Evolutionary conservation across 2,113 vertebrate genomes (phyloP).

Genomic region (Leucosticte australis): DNA sequence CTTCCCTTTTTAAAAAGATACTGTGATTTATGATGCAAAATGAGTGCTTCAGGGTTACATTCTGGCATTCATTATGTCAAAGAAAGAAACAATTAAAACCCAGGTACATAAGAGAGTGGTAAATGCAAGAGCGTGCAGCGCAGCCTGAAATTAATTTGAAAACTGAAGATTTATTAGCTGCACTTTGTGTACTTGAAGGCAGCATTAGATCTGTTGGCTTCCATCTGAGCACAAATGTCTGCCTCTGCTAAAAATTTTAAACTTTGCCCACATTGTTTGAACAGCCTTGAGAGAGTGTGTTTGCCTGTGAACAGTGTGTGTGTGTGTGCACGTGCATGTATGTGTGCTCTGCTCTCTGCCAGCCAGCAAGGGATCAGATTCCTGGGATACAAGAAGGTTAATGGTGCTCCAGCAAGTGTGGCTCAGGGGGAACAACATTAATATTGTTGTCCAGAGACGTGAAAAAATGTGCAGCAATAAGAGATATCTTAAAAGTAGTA

Average conservation of each 20-base stretch:
- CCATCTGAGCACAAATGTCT: not conserved
- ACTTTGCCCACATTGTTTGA: not conserved
- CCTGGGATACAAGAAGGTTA: not conserved
- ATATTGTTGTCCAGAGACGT: not conserved
- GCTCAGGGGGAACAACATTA: not conserved
- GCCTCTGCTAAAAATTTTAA: constrained; percentile 25
- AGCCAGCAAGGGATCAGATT: not conserved
- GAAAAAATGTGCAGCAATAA: not conserved
- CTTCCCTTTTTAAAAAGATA: constrained; percentile 62
- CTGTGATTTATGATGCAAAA: constrained; percentile 69
- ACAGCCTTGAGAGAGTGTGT: not conserved
- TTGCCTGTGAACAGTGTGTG: not conserved
- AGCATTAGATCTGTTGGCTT: not conserved
- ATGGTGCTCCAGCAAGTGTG: not conserved
- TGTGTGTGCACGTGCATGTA: rapidly evolving
- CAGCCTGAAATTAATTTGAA: constrained; percentile 53
- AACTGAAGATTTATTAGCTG: constrained; percentile 17
- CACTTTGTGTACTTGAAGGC: not conserved
- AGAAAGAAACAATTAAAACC: constrained; percentile 65
- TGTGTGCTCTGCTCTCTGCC: not conserved
- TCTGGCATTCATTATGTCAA: constrained; percentile 56
- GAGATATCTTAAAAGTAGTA: not conserved
- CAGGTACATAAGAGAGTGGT: not conserved
- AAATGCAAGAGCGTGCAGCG: not conserved
- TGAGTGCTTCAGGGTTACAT: constrained; percentile 58